Evolutionary conservation across 2,113 vertebrate species (phyloP), one percentile per base, ranked within the genome.

Genomic region (Microcebus tavaratra): DNA sequence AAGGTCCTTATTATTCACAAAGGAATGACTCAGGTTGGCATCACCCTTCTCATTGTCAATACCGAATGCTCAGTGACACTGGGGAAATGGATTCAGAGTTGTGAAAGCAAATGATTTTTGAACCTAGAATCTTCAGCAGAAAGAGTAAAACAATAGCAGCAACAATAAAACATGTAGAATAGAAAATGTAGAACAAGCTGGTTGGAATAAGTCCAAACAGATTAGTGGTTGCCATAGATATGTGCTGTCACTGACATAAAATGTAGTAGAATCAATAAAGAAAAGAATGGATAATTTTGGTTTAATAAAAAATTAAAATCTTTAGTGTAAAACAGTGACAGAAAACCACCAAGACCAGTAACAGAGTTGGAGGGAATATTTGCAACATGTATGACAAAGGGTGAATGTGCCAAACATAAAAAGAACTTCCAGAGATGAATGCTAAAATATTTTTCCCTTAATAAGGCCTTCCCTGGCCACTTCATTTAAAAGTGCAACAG

Each of bases 161-260:
- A 25, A 36, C 57, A 1, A 6, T 21, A 29, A 34, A 42, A 36
- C n/a, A 27, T 14, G 21, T 23, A 31, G 67, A 25, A 6, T 2
- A 57, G 20, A 67, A 31, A 65, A 29, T 1, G 31, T 12, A 50
- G n/a, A 34, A 25, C 4, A 42, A 20, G 13, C 73, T 34, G 27
- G 1, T n/a, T 18, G 15, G 76, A 36, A 7, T 10, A 1, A 29
- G 48, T 34, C 12, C 9, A 13, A 3, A 36, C 42, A 11, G 1
- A 6, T 15, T 8, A 39, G 34, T 15, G n/a, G 68, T 29, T 21
- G 8, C 63, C 18, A 1, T 10, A 3, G 29, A 8, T n/a, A 10
- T 6, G 25, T 48, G 8, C 15, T 6, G 15, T 61, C 25, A 15
- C 29, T n/a, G 76, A 83, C n/a, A 20, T 2, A 27, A 36, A 17